Evolutionary conservation across 2,888 invertebrate genomes (phyloP), one percentile per base, ranked within the genome.

Genomic region (Caenorhabditis zanzibari): DNA sequence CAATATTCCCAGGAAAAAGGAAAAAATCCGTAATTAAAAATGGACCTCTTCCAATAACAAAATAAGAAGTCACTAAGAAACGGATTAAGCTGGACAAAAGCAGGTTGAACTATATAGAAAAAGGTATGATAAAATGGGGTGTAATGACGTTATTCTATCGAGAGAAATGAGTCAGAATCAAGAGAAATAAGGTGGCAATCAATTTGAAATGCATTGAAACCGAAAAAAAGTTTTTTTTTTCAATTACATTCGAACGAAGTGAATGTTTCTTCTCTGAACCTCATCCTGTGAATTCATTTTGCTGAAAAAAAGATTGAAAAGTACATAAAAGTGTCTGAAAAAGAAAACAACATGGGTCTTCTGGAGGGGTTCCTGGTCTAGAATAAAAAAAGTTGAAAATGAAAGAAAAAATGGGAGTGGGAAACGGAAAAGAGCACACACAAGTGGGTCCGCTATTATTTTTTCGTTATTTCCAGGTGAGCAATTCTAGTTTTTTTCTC

Each of bases 161-260:
- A 44, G 38, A 16, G 38, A 69, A 47, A 19, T 47, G 47, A 47
- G 47, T 47, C 47, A 47, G n/a, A 38, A 52, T 32, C 32, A 32
- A 32, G 12, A 28, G n/a, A 22, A 69, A 66, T 44, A 26, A 66
- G 47, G 47, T 19, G 47, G 19, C 47, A 47, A 47, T 47, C 47
- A 47, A 73, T 73, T 74, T 28, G 44, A 74, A 74, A 74, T 74
- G 63, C 74, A 74, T 74, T 35, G 49, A 52, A 52, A 49, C 22
- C 64, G 32, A 49, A 61, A n/a, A n/a, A n/a, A n/a, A 63, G 44
- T 63, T 44, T 38, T 44, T 47, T 28, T 52, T 66, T 49, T 66
- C 49, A 66, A 49, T 66, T 66, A 52, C 49, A 35, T 47, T 28
- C 12, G 47, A 28, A 49, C 35, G 22, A 52, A 35, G 32, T 32